Conservation (phyloP, 2,888 invertebrate genomes). For the Diarsia mendica region DNA sequence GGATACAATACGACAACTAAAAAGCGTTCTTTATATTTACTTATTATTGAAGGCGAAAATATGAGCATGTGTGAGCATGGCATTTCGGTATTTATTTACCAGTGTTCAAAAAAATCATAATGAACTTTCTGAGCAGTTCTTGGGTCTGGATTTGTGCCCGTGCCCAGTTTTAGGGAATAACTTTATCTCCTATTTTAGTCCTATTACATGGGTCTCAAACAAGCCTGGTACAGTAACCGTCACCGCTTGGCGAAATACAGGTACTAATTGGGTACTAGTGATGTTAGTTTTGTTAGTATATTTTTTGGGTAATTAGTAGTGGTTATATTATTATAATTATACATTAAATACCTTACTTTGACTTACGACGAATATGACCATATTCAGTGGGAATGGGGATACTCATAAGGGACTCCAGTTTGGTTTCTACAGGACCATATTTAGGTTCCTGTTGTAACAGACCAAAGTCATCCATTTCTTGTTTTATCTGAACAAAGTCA, state of each 20-base stretch:
- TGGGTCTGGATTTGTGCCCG: not conserved
- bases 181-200: not conserved
- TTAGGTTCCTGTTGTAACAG: not conserved
- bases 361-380: not conserved
- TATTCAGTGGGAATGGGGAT: not conserved
- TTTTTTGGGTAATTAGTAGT: not conserved
- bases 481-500: not conserved
- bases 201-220: not conserved
- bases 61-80: no score
- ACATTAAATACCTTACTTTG: conserved; percentile 1
- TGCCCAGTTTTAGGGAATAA: no score
- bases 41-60: no score
- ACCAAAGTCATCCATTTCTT: not conserved
- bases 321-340: not conserved
- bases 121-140: not conserved
- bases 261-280: not conserved
- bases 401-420: not conserved
- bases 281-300: not conserved
- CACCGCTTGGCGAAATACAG: not conserved
- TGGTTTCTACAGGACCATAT: not conserved
- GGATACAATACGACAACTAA: not conserved
- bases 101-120: not conserved
- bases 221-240: not conserved
- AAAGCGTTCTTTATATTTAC: no score
- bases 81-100: no score